A percentile compares a stretch with the other conserved stretches of the same genome.
phyloP scores from a whole-genome alignment of 2,888 invertebrate species.

The Oscheius onirici region DNA sequence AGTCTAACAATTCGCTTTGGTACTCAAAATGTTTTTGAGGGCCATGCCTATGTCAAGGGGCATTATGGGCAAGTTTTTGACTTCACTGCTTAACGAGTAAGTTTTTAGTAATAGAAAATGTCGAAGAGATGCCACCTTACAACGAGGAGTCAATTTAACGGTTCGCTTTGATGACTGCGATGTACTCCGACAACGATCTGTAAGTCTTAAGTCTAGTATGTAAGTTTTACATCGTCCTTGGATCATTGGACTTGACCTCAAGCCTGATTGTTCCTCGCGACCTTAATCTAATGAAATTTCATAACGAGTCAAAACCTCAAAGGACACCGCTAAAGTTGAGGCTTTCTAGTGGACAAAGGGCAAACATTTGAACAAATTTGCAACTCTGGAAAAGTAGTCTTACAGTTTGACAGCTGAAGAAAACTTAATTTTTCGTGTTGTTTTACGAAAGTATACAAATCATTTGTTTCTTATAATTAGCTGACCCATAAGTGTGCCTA shows the following conservation, averaged over 20 bases:
- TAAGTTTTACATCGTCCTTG: constrained; percentile 16
- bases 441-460: no score
- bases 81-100: neutral
- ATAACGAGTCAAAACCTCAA: no score
- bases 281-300: constrained; percentile 14
- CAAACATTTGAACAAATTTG: no score
- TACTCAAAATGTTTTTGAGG: constrained; percentile 60
- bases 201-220: constrained; percentile 38
- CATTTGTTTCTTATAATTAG: neutral
- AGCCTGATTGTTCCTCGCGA: constrained; percentile 17
- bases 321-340: no score
- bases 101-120: constrained; percentile 52
- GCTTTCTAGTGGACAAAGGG: no score
- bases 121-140: constrained; percentile 59
- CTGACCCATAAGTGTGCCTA: neutral
- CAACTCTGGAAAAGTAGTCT: no score
- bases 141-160: constrained; percentile 52
- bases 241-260: constrained; percentile 5
- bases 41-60: constrained; percentile 61
- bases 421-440: no score
- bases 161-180: constrained; percentile 60
- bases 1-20: constrained; percentile 56
- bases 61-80: constrained; percentile 43
- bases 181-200: constrained; percentile 62
- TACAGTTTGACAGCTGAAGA: no score